Evolutionary conservation across 2,113 vertebrate species (phyloP).

Genomic region (Piaya cayana): DNA sequence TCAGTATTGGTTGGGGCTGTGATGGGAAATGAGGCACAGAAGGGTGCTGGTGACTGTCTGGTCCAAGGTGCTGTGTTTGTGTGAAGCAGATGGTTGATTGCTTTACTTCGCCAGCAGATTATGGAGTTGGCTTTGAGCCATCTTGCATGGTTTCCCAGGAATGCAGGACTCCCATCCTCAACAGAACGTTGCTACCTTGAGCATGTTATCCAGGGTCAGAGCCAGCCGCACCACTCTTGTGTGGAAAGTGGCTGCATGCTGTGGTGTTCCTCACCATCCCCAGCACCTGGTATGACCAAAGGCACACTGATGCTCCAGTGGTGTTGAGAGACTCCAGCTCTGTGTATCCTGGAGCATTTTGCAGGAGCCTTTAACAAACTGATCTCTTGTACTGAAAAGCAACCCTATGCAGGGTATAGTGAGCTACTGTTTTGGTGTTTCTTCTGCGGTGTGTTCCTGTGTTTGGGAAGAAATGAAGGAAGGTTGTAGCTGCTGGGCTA

Average conservation of each 20-base stretch:
- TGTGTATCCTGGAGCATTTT: background rate
- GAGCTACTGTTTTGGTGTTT: background rate
- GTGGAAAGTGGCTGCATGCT: background rate
- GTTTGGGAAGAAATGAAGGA: background rate
- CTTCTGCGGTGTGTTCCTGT: background rate
- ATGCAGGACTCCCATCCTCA: background rate
- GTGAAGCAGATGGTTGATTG: conserved; percentile 32
- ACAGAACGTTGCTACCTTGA: background rate
- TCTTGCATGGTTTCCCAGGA: background rate
- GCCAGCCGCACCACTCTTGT: fast-evolving
- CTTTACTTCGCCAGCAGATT: conserved; percentile 7
- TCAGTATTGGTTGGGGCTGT: background rate
- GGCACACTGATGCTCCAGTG: background rate
- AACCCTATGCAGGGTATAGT: background rate
- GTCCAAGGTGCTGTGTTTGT: background rate
- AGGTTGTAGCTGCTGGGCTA: background rate
- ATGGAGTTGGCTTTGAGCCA: background rate
- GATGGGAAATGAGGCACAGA: background rate
- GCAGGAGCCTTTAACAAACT: background rate
- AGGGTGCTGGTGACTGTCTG: background rate
- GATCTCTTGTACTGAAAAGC: background rate
- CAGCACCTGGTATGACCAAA: background rate
- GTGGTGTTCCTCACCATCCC: fast-evolving
- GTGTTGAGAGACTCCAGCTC: background rate
- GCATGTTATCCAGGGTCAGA: background rate